phyloP scores from a whole-genome alignment of 2,113 vertebrate genomes.

The Phyllostomus discolor region DNA sequence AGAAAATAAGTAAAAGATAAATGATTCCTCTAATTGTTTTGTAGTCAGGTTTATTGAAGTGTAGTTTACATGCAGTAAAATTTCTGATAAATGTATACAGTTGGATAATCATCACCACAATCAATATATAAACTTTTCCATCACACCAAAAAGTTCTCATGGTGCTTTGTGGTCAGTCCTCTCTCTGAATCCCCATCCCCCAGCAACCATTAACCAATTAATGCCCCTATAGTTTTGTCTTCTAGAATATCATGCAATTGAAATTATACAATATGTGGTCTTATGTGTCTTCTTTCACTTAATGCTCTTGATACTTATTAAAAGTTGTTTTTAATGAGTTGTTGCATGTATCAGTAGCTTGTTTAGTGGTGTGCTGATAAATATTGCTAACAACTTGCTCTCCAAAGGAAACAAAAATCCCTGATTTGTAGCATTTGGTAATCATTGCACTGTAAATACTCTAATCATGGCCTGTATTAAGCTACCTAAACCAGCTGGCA shows the following conservation, averaged over 20 bases:
- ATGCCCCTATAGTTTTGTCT: not conserved
- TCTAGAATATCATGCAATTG: not conserved
- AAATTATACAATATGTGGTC: not conserved
- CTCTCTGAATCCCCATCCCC: not conserved
- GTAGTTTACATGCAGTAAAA: not conserved
- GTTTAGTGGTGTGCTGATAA: not conserved
- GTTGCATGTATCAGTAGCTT: not conserved
- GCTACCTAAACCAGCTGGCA: not conserved
- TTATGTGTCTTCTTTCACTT: not conserved
- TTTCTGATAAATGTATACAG: not conserved
- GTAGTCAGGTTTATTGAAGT: not conserved
- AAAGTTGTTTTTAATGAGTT: not conserved
- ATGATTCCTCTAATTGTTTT: not conserved
- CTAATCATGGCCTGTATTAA: not conserved
- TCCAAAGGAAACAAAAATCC: not conserved
- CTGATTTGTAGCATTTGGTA: not conserved
- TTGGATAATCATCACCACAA: not conserved
- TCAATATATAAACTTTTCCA: not conserved
- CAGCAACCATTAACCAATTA: not conserved
- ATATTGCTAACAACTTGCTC: not conserved
- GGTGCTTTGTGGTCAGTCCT: not conserved
- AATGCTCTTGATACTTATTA: not conserved
- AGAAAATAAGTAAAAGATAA: not conserved
- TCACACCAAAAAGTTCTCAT: not conserved
- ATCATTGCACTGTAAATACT: not conserved